A percentile compares a stretch with the other conserved stretches of the same genome.
These are phyloP conservation scores for Oxyruncus cristatus DNA, from an alignment of 2,113 vertebrate species.

Conservation along the genomic window DNA sequence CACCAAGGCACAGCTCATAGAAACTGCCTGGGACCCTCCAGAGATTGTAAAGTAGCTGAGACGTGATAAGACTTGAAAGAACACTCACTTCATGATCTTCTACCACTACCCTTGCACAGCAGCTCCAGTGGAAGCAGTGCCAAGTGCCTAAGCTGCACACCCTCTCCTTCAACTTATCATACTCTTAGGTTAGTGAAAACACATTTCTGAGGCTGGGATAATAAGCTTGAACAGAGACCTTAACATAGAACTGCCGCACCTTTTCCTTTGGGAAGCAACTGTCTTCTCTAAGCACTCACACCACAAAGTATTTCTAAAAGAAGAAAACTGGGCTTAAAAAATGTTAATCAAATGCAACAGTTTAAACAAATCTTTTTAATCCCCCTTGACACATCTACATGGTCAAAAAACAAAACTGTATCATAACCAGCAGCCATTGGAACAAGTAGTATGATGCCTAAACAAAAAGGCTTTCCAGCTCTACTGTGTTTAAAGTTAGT, in stretches of 20 bases:
- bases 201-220: constrained; percentile 63
- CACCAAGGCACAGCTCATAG: constrained; percentile 14
- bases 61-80: constrained; percentile 36
- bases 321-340: constrained; percentile 4
- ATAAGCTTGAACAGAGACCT: constrained; percentile 52
- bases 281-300: not conserved
- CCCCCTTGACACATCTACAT: not conserved
- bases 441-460: not conserved
- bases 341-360: constrained; percentile 26
- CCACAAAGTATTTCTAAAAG: constrained; percentile 16
- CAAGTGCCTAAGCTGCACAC: constrained; percentile 14
- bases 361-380: constrained; percentile 10
- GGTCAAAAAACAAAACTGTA: not conserved
- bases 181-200: constrained; percentile 64
- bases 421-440: not conserved
- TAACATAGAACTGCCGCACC: constrained; percentile 55
- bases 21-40: constrained; percentile 6
- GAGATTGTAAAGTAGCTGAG: constrained; percentile 30
- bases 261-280: constrained; percentile 42
- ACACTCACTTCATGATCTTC: constrained; percentile 43
- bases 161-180: constrained; percentile 56
- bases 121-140: constrained; percentile 41
- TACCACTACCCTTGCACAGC: not conserved
- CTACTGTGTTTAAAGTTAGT: not conserved
- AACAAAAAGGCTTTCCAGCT: not conserved